Evolutionary conservation across 1,140 invertebrate genomes (phyloP), one percentile per base, ranked within the genome.

Genomic region (Phthorimaea operculella): DNA sequence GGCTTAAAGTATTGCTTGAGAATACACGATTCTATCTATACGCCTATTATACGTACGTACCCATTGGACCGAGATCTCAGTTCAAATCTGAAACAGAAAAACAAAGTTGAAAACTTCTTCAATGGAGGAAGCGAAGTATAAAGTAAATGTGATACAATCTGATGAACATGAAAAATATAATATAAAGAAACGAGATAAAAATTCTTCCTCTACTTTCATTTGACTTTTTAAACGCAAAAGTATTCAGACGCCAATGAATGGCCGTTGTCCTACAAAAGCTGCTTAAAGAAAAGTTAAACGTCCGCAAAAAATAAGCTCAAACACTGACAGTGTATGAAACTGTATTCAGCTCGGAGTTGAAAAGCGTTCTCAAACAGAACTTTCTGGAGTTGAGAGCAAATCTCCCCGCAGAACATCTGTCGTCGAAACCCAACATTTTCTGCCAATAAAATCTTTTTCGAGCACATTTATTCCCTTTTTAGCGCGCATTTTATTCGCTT

Each of bases 371-470:
- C 64, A 70, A 68, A 74, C 63, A 68, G 58, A 78, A 76, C 59
- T 77, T 74, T 66, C 60, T 64, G 52, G 62, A 62, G 54, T 57
- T 59, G 55, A 63, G 63, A 70, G 68, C 70, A 71, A 75, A 78
- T 74, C 70, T 75, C 60, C 54, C 72, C 68, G 51, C 59, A 70
- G 70, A 74, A 74, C 77, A 82, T 76, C 72, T 80, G 77, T 74
- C 66, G 70, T 60, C 55, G 60, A 60, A 59, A 69, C 52, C 62
- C 63, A 66, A 68, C 64, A 60, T 76, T 73, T 75, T 69, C 70
- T 57, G 63, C 68, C 70, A 76, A 78, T 78, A 80, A 79, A 83
- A 81, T 74, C 68, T 77, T 80, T 83, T 74, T 74, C 59, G 67
- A 68, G 76, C 67, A 77, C 68, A 17, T 47, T 15, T 47, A 47